Percentiles rank a stretch among this genome's conserved stretches.
Conservation (phyloP, 1,140 invertebrate genomes). For the Trachelipus rathkii region DNA sequence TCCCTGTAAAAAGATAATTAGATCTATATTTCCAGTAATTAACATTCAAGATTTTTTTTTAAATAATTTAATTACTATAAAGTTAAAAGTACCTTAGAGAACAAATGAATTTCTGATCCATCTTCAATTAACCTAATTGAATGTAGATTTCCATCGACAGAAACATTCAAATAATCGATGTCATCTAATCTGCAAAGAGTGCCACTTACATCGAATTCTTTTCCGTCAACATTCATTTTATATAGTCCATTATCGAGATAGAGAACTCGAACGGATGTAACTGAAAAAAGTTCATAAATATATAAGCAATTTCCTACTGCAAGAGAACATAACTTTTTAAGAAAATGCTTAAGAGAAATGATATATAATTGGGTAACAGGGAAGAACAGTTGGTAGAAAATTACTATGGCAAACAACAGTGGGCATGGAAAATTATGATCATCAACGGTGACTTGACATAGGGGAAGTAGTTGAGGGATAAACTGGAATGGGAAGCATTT, state of each 20-base stretch:
- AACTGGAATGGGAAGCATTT: too few species aligned
- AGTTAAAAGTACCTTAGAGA: not conserved
- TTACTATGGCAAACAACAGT: too few species aligned
- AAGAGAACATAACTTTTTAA: too few species aligned
- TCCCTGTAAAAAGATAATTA: slow-evolving; percentile 48
- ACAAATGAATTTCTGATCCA: not conserved
- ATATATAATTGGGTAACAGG: too few species aligned
- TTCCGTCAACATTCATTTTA: not conserved
- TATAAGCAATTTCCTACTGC: too few species aligned
- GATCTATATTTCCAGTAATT: not conserved
- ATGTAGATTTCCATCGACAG: not conserved
- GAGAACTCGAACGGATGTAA: not conserved
- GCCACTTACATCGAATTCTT: not conserved
- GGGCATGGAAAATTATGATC: too few species aligned
- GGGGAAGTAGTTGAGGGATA: too few species aligned
- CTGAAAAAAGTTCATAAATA: not conserved
- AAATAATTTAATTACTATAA: too few species aligned
- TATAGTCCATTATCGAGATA: not conserved
- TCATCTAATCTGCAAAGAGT: not conserved
- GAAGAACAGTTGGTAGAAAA: too few species aligned
- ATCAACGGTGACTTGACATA: too few species aligned
- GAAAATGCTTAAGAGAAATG: too few species aligned
- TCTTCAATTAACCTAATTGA: not conserved
- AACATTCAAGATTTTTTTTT: too few species aligned
- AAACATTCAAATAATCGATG: not conserved